A percentile compares a stretch with the other conserved stretches of the same genome.
Conservation (phyloP, 2,113 vertebrate genomes). For the Sminthopsis crassicaudata region DNA sequence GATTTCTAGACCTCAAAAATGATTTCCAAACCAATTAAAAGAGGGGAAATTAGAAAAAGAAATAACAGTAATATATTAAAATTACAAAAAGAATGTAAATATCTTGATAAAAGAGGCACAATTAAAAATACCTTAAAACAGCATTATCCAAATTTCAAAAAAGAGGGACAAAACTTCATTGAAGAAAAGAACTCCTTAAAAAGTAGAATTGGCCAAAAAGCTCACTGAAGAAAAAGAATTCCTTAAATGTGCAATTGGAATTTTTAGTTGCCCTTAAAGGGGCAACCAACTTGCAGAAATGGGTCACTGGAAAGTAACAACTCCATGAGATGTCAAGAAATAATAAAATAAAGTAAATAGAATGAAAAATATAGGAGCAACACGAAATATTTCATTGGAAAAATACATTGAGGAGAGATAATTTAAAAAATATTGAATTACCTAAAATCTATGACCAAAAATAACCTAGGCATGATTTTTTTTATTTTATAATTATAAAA, state of each 20-base stretch:
- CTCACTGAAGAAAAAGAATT: too few species aligned
- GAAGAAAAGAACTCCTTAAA: neutral
- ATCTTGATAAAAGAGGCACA: neutral
- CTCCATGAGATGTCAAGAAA: neutral
- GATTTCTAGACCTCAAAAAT: neutral
- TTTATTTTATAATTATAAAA: too few species aligned
- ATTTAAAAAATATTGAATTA: neutral
- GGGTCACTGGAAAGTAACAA: neutral
- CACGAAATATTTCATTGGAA: neutral
- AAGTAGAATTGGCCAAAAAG: neutral
- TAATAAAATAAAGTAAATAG: neutral
- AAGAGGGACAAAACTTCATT: neutral
- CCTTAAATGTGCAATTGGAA: too few species aligned
- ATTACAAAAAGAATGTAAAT: neutral
- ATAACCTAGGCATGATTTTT: too few species aligned
- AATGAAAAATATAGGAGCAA: neutral
- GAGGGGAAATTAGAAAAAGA: neutral
- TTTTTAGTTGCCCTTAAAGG: too few species aligned
- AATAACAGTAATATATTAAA: neutral
- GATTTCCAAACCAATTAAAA: neutral
- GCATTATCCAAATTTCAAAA: too few species aligned
- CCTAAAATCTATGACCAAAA: too few species aligned
- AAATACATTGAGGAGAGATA: neutral
- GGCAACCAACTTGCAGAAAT: neutral
- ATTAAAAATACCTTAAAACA: too few species aligned